phyloP scores from a whole-genome alignment of 23 tunicate species.

The Phallusia fumigata region DNA sequence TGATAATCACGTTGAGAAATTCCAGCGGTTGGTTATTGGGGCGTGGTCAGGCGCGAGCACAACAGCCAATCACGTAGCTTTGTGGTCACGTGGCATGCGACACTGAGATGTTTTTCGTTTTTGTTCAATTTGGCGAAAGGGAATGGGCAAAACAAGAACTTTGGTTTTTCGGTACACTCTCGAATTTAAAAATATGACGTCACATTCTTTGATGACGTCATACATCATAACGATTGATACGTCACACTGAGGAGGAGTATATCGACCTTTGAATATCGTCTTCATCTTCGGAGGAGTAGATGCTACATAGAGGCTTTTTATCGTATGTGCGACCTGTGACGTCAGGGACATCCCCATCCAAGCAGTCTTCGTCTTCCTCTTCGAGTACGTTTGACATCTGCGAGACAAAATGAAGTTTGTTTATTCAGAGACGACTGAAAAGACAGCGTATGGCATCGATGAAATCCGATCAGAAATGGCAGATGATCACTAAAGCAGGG shows the following conservation, averaged over 20 bases:
- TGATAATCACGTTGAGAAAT: background rate
- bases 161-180: no score
- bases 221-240: background rate
- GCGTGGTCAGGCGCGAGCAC: background rate
- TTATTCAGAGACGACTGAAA: no score
- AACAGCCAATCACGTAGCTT: no score
- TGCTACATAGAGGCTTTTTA: background rate
- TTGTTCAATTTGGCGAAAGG: no score
- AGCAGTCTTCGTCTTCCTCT: background rate
- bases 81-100: no score
- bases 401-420: background rate
- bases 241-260: constrained; percentile 13
- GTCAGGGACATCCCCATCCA: background rate
- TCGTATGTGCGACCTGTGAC: background rate
- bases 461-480: no score
- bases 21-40: background rate
- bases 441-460: no score
- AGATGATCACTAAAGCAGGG: no score
- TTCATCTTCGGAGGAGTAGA: constrained; percentile 17
- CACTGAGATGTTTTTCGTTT: no score
- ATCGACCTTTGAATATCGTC: constrained; percentile 2
- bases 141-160: no score
- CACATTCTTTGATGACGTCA: no score
- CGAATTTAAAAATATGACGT: no score
- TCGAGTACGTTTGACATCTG: background rate